A percentile compares a stretch with the other conserved stretches of the same genome.
Evolutionary conservation across 2,113 vertebrate genomes (phyloP).

Genomic region (Isurus oxyrinchus): DNA sequence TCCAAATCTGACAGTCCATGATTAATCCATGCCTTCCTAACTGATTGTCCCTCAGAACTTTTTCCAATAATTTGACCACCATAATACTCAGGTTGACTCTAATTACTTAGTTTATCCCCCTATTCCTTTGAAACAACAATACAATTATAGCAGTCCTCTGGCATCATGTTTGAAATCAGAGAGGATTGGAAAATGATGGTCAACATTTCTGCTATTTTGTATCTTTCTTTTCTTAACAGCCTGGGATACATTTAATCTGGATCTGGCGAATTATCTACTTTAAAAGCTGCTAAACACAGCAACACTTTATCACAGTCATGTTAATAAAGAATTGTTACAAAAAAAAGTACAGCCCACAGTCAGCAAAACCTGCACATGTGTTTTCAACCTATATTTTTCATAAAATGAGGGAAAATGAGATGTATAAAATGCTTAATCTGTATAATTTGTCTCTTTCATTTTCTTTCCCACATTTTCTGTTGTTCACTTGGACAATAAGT

Average conservation of each 20-base stretch:
- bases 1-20: background rate
- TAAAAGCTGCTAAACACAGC: background rate
- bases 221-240: background rate
- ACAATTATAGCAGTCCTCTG: background rate
- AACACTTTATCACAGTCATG: background rate
- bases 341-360: background rate
- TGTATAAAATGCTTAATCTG: background rate
- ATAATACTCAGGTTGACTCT: background rate
- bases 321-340: background rate
- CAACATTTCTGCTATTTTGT: background rate
- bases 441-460: background rate
- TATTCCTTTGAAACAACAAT: background rate
- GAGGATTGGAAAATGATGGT: background rate
- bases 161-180: background rate
- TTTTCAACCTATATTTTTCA: slow-evolving; percentile 6
- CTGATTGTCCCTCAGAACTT: background rate
- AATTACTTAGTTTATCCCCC: background rate
- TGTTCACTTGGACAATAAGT: background rate
- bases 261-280: background rate
- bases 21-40: background rate
- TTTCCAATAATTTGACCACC: background rate
- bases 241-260: background rate
- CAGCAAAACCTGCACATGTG: background rate
- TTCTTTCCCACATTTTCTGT: background rate
- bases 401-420: background rate